phyloP scores from a whole-genome alignment of 2,113 vertebrate species.

The Etia nguti region DNA sequence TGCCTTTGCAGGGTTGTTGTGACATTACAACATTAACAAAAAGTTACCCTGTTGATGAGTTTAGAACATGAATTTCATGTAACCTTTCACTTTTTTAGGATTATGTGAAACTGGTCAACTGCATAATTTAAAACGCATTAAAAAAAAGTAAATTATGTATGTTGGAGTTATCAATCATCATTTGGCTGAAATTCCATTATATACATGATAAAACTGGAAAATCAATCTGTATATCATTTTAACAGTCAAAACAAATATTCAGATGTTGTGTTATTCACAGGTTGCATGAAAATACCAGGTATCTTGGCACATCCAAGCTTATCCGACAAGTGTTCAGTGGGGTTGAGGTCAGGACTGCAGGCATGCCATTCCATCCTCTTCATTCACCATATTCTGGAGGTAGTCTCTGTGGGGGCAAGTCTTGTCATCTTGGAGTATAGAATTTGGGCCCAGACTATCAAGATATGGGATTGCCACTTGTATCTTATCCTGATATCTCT shows the following conservation, averaged over 20 bases:
- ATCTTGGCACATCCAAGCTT: neutral
- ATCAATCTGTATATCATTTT: neutral
- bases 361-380: neutral
- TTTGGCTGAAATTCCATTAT: neutral
- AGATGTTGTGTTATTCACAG: neutral
- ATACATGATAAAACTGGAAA: neutral
- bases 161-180: neutral
- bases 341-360: neutral
- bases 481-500: neutral
- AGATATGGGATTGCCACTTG: neutral
- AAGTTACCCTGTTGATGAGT: neutral
- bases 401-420: neutral
- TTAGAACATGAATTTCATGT: neutral
- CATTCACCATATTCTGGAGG: neutral
- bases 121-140: neutral
- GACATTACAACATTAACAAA: too few relatives aligned
- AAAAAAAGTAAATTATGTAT: neutral
- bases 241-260: neutral
- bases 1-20: neutral
- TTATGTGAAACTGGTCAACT: neutral
- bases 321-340: neutral
- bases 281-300: neutral
- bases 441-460: neutral
- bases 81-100: neutral
- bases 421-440: neutral